Percentiles rank a stretch among this genome's conserved stretches.
These are phyloP conservation scores for Drosophila setifemur DNA, from an alignment of 1,140 invertebrate species.

Conservation along the genomic window DNA sequence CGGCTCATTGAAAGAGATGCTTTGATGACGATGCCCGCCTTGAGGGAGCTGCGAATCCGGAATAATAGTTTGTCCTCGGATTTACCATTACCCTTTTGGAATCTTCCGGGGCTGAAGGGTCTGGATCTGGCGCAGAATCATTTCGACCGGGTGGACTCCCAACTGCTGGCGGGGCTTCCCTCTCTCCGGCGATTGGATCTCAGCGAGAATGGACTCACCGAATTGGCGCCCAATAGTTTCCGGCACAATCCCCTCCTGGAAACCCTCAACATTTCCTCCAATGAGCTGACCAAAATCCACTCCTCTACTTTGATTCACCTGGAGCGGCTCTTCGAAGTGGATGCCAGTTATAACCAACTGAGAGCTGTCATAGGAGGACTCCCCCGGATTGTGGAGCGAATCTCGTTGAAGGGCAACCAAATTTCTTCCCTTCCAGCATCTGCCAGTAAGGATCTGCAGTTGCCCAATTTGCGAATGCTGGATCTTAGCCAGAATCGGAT, in stretches of 20 bases:
- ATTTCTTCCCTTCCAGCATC: conserved; percentile 86
- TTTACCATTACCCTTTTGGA: conserved; percentile 88
- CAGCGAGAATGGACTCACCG: conserved; percentile 88
- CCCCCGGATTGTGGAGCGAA: conserved; percentile 89
- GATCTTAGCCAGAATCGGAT: conserved; percentile 91
- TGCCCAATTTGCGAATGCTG: conserved; percentile 88
- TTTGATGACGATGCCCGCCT: conserved; percentile 90
- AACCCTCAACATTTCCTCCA: conserved; percentile 90
- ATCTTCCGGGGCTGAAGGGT: conserved; percentile 90
- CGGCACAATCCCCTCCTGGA: conserved; percentile 88
- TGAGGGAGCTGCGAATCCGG: conserved; percentile 89
- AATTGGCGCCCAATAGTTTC: conserved; percentile 89
- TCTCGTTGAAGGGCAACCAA: conserved; percentile 89
- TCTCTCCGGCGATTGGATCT: conserved; percentile 90
- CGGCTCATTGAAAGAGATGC: conserved; percentile 89
- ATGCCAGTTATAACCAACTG: conserved; percentile 90
- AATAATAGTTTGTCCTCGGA: conserved; percentile 90
- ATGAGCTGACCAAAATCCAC: conserved; percentile 87
- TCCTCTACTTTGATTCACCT: conserved; percentile 89
- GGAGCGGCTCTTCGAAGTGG: conserved; percentile 89
- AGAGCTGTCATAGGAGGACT: conserved; percentile 88
- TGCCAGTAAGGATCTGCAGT: conserved; percentile 86
- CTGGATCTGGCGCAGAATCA: conserved; percentile 91
- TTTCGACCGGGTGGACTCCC: conserved; percentile 87
- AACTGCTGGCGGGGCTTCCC: conserved; percentile 89